Conservation (phyloP, 2,888 invertebrate genomes). For the Eupithecia insigniata region DNA sequence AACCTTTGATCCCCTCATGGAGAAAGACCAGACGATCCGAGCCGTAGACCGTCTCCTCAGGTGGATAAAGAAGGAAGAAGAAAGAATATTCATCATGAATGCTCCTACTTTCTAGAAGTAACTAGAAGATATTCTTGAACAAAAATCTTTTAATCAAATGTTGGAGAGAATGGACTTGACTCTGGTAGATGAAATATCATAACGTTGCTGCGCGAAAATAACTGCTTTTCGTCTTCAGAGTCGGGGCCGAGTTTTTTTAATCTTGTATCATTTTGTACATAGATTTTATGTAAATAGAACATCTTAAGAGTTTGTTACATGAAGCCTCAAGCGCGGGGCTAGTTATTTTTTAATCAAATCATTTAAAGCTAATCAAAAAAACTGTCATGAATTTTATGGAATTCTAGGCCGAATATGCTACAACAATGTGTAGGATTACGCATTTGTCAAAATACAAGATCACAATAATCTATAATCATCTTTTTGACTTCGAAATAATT, state of each 20-base stretch:
- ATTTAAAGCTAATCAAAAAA: not conserved
- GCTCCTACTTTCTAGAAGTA: conserved; percentile 89
- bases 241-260: not conserved
- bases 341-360: not conserved
- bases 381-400: not conserved
- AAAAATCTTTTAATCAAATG: not conserved
- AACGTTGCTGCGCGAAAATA: not conserved
- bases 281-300: not conserved
- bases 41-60: conserved; percentile 94
- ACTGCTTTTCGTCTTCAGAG: not conserved
- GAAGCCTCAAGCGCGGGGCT: not conserved
- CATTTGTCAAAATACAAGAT: no score
- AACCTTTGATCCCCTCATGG: conserved; percentile 95
- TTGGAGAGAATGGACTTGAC: not conserved
- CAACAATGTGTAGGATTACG: no score
- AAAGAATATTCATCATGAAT: conserved; percentile 94
- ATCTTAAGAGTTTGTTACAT: not conserved
- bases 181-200: not conserved
- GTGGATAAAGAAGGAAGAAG: conserved; percentile 97
- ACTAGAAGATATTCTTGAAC: not conserved
- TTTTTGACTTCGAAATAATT: no score
- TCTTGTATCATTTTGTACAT: not conserved
- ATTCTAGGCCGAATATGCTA: not conserved
- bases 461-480: no score
- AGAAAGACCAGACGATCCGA: conserved; percentile 92